Evolutionary conservation across 2,797 vertebrate species (phyloP).

Genomic region (Psittacula echo): DNA sequence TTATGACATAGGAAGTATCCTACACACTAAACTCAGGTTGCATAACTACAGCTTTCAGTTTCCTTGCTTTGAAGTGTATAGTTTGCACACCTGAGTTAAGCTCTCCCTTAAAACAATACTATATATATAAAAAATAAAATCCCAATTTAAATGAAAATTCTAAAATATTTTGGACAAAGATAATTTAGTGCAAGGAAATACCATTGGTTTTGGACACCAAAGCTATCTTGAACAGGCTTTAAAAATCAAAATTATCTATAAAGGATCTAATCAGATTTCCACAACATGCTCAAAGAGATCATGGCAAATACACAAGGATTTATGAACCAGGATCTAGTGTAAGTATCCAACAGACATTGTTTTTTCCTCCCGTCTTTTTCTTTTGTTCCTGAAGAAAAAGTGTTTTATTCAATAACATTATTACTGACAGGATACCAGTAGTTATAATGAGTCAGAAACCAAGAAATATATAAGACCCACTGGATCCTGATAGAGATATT

Average conservation of each 20-base stretch:
- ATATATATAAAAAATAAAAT: neutral
- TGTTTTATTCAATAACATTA: neutral
- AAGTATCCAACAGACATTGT: neutral
- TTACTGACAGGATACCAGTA: neutral
- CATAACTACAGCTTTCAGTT: conserved; percentile 15
- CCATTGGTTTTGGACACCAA: neutral
- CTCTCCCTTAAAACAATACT: neutral
- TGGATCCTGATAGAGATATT: neutral
- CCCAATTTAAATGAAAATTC: neutral
- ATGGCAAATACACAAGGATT: neutral
- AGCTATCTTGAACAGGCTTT: neutral
- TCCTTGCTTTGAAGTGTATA: neutral
- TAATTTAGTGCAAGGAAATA: neutral
- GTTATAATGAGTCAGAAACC: neutral
- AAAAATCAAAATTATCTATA: neutral
- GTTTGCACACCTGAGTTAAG: neutral
- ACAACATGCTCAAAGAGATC: neutral
- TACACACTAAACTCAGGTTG: conserved; percentile 34
- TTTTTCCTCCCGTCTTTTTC: neutral
- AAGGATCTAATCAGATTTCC: neutral
- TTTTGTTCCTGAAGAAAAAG: neutral
- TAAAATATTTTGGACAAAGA: neutral
- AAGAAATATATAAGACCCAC: neutral
- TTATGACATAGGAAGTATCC: conserved; percentile 35
- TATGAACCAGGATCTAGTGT: neutral